These are phyloP conservation scores for Istiophorus platypterus DNA, from an alignment of 2,113 vertebrate genomes.

Conservation along the genomic window DNA sequence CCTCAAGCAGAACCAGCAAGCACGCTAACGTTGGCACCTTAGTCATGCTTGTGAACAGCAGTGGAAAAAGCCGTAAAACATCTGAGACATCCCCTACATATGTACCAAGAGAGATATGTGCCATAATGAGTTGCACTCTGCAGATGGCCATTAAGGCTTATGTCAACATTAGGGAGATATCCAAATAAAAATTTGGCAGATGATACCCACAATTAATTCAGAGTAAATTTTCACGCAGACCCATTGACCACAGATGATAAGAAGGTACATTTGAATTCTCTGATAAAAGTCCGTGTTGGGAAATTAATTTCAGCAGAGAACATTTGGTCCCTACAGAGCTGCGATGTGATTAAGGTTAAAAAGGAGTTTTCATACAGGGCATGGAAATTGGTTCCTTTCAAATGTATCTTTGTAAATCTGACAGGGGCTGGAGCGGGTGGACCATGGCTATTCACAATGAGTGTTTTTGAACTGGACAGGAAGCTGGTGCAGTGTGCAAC, in stretches of 20 bases:
- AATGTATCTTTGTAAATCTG: slow-evolving; percentile 53
- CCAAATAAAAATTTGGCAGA: slow-evolving; percentile 68
- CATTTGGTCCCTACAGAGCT: slow-evolving; percentile 59
- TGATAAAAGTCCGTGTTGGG: slow-evolving; percentile 65
- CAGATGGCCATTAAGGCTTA: slow-evolving; percentile 63
- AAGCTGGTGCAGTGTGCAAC: neutral
- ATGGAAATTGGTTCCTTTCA: slow-evolving; percentile 66
- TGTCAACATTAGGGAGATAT: slow-evolving; percentile 66
- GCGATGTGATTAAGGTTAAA: slow-evolving; percentile 73
- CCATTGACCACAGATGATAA: slow-evolving; percentile 66
- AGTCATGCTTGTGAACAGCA: slow-evolving; percentile 34
- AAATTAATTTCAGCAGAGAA: slow-evolving; percentile 72
- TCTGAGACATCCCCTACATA: slow-evolving; percentile 26
- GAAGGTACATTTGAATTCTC: slow-evolving; percentile 62
- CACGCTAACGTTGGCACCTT: slow-evolving; percentile 12
- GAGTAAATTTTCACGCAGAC: slow-evolving; percentile 46
- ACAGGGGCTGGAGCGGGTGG: neutral
- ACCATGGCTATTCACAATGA: neutral
- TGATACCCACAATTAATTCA: slow-evolving; percentile 55
- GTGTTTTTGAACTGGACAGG: slow-evolving; percentile 7
- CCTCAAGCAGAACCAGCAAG: slow-evolving; percentile 1
- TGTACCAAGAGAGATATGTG: slow-evolving; percentile 39
- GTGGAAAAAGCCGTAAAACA: slow-evolving; percentile 53
- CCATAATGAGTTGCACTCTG: slow-evolving; percentile 60
- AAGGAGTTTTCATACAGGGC: slow-evolving; percentile 56